Conservation (phyloP, 2,888 invertebrate genomes). For the Marronus borbonicus region DNA sequence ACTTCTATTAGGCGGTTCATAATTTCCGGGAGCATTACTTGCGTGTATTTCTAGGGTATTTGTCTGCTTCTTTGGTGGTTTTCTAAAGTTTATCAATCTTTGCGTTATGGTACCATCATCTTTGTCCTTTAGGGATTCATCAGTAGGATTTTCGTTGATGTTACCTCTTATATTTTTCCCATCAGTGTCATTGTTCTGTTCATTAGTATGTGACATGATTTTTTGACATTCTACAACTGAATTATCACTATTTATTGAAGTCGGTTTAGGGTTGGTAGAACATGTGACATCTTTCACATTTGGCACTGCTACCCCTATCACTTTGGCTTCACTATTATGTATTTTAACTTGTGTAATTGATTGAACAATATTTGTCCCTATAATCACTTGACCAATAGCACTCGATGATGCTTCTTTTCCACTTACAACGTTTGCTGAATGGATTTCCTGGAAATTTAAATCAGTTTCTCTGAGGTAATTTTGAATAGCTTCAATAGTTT, state of each 20-base stretch:
- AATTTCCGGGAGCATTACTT: too few relatives aligned
- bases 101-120: constrained; percentile 1
- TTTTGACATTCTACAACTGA: background rate
- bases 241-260: background rate
- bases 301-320: constrained; percentile 25
- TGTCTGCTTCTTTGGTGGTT: constrained; percentile 8
- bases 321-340: constrained; percentile 11
- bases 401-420: background rate
- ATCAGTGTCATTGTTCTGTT: background rate
- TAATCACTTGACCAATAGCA: background rate
- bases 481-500: constrained; percentile 33
- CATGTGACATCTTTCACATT: constrained; percentile 14
- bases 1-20: too few relatives aligned
- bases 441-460: background rate
- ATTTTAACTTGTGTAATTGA: background rate
- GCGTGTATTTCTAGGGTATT: background rate
- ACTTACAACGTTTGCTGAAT: background rate
- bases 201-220: background rate
- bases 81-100: constrained; percentile 28
- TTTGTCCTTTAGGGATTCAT: background rate
- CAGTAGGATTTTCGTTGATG: background rate
- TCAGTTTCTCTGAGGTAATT: constrained; percentile 20
- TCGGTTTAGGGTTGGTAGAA: background rate
- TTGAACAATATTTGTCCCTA: background rate
- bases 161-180: background rate